Evolutionary conservation across 2,888 invertebrate species (phyloP).

Genomic region (Sphaeridia pumilis): DNA sequence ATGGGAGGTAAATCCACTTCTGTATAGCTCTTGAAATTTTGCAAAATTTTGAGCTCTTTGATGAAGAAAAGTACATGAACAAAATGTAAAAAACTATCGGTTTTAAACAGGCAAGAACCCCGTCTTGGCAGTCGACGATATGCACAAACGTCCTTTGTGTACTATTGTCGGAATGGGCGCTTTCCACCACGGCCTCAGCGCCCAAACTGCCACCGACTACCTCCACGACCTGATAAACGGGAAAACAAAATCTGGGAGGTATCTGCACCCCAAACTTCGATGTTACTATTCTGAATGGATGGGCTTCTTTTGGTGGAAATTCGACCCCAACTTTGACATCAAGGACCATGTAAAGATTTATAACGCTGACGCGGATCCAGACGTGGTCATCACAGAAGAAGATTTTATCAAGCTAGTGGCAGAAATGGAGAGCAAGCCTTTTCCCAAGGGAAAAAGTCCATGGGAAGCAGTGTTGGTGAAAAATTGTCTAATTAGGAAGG

Average conservation of each 20-base stretch:
- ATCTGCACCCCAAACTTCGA: slow-evolving; percentile 10
- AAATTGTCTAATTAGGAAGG: slow-evolving; percentile 13
- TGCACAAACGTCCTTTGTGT: slow-evolving; percentile 26
- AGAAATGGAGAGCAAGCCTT: slow-evolving; percentile 13
- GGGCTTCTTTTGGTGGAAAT: slow-evolving; percentile 20
- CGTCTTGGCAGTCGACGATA: slow-evolving; percentile 29
- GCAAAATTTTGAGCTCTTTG: too few relatives aligned
- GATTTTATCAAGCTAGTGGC: slow-evolving; percentile 16
- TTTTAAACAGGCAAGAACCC: slow-evolving; percentile 25
- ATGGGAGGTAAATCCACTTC: slow-evolving; percentile 16
- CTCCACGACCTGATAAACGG: slow-evolving; percentile 13
- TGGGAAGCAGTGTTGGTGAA: slow-evolving; percentile 16
- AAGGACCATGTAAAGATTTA: slow-evolving; percentile 14
- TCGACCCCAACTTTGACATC: slow-evolving; percentile 5
- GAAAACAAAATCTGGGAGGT: background rate
- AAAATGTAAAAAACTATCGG: background rate
- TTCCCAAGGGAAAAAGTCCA: slow-evolving; percentile 16
- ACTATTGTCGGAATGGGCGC: slow-evolving; percentile 34
- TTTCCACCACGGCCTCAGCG: slow-evolving; percentile 16
- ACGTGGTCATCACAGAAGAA: slow-evolving; percentile 14
- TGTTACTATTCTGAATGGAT: slow-evolving; percentile 15
- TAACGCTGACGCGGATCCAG: slow-evolving; percentile 5
- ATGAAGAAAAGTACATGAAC: background rate
- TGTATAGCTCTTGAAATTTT: background rate
- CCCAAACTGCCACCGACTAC: slow-evolving; percentile 11